A percentile compares a stretch with the other conserved stretches of the same genome.
Evolutionary conservation across 2,797 vertebrate species (phyloP).

Genomic region (Myotis findleyi): DNA sequence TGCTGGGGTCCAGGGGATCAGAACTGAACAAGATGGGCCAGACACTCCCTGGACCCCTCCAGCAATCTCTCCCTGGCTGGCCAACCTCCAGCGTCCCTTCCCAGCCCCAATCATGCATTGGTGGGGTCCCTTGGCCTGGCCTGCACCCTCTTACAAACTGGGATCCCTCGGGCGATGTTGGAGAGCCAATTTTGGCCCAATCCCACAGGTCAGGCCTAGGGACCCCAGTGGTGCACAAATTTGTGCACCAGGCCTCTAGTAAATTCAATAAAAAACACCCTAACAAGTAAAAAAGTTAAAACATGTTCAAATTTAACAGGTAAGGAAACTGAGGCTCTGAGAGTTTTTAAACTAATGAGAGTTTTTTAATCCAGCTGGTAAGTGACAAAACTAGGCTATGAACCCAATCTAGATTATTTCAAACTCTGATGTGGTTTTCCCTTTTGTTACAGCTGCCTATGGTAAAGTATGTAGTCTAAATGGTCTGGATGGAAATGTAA

Average conservation of each 20-base stretch:
- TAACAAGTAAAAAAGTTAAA: slow-evolving; percentile 8
- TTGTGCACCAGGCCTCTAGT: too few relatives aligned
- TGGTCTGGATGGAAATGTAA: not conserved
- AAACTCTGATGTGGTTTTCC: not conserved
- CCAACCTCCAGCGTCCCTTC: too few relatives aligned
- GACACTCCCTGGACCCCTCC: too few relatives aligned
- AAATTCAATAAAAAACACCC: not conserved
- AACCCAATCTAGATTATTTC: not conserved
- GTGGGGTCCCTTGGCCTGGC: too few relatives aligned
- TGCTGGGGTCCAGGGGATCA: too few relatives aligned
- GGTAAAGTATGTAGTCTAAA: not conserved
- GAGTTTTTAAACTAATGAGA: not conserved
- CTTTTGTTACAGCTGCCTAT: not conserved
- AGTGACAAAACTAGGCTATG: not conserved
- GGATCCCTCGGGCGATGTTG: too few relatives aligned
- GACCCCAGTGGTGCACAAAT: too few relatives aligned
- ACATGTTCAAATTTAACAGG: not conserved
- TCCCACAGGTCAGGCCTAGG: too few relatives aligned
- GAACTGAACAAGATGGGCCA: too few relatives aligned
- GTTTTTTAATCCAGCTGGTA: not conserved
- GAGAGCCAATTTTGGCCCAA: too few relatives aligned
- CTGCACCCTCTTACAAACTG: too few relatives aligned
- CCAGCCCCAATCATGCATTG: fast-evolving
- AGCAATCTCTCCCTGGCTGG: too few relatives aligned
- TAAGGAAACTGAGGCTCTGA: not conserved